phyloP scores from a whole-genome alignment of 2,797 vertebrate genomes.

The Peromyscus aztecus region DNA sequence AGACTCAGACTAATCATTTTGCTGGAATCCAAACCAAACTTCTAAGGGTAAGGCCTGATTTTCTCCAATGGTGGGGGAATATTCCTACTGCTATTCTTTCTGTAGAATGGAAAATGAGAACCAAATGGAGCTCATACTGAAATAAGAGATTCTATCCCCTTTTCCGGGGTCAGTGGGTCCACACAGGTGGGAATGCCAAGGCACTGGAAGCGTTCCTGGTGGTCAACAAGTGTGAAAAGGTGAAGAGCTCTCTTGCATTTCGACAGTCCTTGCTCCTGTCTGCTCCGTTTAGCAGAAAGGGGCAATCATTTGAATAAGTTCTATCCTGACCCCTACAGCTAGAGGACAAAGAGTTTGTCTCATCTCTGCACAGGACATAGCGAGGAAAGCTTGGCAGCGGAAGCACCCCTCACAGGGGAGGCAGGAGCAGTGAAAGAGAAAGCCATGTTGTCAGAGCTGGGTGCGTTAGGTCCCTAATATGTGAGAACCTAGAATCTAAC shows the following conservation, averaged over 20 bases:
- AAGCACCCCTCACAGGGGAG: not conserved
- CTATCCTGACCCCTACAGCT: not conserved
- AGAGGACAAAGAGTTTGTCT: not conserved
- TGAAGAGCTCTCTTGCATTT: not conserved
- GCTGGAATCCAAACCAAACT: not conserved
- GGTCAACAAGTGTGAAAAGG: not conserved
- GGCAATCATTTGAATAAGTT: not conserved
- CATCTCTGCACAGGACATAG: not conserved
- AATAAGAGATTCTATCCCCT: not conserved
- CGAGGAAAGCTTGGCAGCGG: not conserved
- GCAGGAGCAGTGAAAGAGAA: not conserved
- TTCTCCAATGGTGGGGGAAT: not conserved
- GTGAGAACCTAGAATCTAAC: not conserved
- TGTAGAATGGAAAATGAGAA: conserved; percentile 5
- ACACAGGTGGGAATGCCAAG: not conserved
- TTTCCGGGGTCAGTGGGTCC: not conserved
- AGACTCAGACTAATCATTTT: not conserved
- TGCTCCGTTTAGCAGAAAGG: not conserved
- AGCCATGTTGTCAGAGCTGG: not conserved
- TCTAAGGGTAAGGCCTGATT: not conserved
- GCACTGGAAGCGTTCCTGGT: not conserved
- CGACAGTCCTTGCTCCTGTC: not conserved
- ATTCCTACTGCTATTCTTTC: not conserved
- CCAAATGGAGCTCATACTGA: not conserved
- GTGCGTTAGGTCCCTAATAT: too few species aligned